A percentile compares a stretch with the other conserved stretches of the same genome.
Conservation (phyloP, 2,113 vertebrate genomes). For the Hyla sarda region DNA sequence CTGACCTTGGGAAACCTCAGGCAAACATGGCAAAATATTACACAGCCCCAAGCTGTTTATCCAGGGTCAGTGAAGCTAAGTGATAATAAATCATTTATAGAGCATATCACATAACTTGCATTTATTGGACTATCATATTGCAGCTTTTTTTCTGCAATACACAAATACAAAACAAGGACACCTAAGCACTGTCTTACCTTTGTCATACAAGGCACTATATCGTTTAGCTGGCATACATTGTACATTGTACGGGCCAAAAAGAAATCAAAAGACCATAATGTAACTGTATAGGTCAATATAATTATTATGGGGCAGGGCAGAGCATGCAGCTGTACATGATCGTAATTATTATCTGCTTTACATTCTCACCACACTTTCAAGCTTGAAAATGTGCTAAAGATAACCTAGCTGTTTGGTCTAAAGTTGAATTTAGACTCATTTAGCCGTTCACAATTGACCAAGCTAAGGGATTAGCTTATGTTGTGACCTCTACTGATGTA, state of each 20-base stretch:
- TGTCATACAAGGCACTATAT: not conserved
- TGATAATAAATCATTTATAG: constrained; percentile 50
- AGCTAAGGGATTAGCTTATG: not conserved
- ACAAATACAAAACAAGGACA: not conserved
- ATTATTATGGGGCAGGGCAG: not conserved
- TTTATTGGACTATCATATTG: constrained; percentile 26
- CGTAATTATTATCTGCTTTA: not conserved
- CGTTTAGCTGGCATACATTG: not conserved
- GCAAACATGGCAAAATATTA: constrained; percentile 17
- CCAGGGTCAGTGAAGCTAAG: constrained; percentile 35
- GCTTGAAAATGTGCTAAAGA: not conserved
- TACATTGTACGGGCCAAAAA: not conserved
- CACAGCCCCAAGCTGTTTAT: constrained; percentile 2
- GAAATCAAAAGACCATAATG: not conserved
- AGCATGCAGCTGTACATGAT: not conserved
- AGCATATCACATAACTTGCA: constrained; percentile 35
- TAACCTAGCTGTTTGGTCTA: not conserved
- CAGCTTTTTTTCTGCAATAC: not conserved
- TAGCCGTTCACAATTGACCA: not conserved
- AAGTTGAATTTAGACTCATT: not conserved
- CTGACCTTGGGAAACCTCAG: constrained; percentile 43
- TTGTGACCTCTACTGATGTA: not conserved
- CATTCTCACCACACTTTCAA: not conserved
- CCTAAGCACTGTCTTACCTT: not conserved
- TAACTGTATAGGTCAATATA: not conserved